A percentile compares a stretch with the other conserved stretches of the same genome.
These are phyloP conservation scores for Myodes glareolus DNA, from an alignment of 2,113 vertebrate genomes.

Conservation along the genomic window DNA sequence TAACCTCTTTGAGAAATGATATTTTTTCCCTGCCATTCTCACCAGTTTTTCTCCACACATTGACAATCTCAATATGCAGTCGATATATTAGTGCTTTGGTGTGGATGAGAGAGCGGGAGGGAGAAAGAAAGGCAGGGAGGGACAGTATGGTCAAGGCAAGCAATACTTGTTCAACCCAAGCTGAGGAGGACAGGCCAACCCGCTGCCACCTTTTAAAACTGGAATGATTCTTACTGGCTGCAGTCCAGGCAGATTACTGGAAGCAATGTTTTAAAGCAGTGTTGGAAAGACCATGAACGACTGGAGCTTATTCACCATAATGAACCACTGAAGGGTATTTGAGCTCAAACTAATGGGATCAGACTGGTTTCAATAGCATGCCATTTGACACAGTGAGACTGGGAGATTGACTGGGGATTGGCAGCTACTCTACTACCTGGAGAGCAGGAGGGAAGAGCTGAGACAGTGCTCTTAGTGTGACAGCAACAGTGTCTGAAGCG, in stretches of 20 bases:
- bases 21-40: neutral
- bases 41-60: neutral
- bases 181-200: neutral
- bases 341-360: neutral
- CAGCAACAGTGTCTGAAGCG: neutral
- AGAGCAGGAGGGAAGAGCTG: neutral
- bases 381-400: neutral
- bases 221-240: neutral
- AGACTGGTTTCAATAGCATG: conserved; percentile 37
- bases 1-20: conserved; percentile 3
- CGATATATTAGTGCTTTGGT: neutral
- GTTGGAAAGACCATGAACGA: neutral
- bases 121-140: neutral
- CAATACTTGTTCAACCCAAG: neutral
- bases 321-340: neutral
- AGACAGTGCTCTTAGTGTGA: neutral
- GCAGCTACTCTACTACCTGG: neutral
- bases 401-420: neutral
- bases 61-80: neutral
- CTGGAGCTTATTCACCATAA: neutral
- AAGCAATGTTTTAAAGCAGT: neutral
- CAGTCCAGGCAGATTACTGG: neutral
- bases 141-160: neutral
- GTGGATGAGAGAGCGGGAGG: neutral
- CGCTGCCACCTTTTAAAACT: neutral